Conservation (phyloP, 2,797 vertebrate species). For the Clamator glandarius region DNA sequence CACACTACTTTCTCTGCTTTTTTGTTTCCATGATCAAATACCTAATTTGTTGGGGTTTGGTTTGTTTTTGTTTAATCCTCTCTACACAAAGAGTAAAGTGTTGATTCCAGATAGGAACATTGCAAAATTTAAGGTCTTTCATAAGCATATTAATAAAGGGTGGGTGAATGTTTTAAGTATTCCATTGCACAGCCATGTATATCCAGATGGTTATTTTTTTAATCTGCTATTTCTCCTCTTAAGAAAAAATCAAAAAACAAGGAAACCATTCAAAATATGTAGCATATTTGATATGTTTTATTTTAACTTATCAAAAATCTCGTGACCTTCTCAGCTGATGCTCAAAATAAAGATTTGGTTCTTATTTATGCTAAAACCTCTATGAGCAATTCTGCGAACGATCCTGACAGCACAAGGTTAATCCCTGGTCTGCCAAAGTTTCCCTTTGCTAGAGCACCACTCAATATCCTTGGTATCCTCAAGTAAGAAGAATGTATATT, state of each 20-base stretch:
- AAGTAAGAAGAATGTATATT: background rate
- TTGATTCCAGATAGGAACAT: background rate
- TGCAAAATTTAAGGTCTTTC: background rate
- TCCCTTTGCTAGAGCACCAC: background rate
- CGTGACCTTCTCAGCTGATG: background rate
- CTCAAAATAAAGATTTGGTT: background rate
- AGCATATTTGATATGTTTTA: background rate
- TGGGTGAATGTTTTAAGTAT: background rate
- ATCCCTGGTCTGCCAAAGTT: background rate
- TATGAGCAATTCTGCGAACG: background rate
- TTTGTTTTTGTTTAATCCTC: background rate
- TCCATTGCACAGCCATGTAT: background rate
- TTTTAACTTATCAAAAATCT: background rate
- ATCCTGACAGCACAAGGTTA: background rate
- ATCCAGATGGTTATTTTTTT: background rate
- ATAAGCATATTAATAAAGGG: background rate
- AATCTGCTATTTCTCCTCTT: background rate
- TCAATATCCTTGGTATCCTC: background rate
- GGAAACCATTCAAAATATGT: background rate
- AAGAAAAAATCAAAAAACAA: background rate
- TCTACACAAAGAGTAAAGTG: background rate
- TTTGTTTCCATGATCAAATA: slow-evolving; percentile 28
- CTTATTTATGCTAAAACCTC: background rate
- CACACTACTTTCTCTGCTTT: slow-evolving; percentile 26
- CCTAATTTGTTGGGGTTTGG: background rate